Base-by-base conservation (phyloP, 2,113 vertebrate genomes). In the Telmatochromis sp. region DNA sequence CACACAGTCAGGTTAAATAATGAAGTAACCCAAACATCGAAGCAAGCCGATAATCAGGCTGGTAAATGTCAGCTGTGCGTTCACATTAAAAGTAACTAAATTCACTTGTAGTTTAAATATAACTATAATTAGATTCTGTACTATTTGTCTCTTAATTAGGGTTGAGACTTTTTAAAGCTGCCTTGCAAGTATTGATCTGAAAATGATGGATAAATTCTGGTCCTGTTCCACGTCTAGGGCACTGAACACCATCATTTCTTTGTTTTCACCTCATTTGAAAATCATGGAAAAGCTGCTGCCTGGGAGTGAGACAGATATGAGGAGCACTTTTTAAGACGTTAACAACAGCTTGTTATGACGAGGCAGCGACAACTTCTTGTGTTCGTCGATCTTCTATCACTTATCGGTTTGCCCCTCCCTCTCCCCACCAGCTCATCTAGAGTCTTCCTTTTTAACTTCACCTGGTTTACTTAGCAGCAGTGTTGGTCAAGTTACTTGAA, bases 91-190 rank as follows among this genome's bases (percentile, higher is more conserved):
- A 47, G 40, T 5, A 47, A 28, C 15, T 75, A 47, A 75, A 47
- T 0, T 75, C 68, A 73, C 21, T 5, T 47, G 8, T 75, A 75
- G 14, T 75, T 75, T 47, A 47, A 45, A 28, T 11, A 28, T 75
- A 75, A 28, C 21, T 75, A 75, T 26, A 75, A 47, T 75, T 28
- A 28, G 3, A 23, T 23, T 75, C 23, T 75, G 40, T 70, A 70
- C 0, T 42, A 70, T 47, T 73, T 9, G 13, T 10, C 13, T 68
- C 63, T 45, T 42, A 45, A 45, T 15, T 45, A 10, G n/a, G 0
- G 21, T 26, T 45, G n/a, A 42, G 63, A 42, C 0, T 1, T 70
- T 45, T 42, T 9, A 26, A 70, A 70, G 0, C 5, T 15, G 65
- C 37, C 12, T 70, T 42, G n/a, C 7, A 42, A 8, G 7, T 26